Evolutionary conservation across 2,113 vertebrate species (phyloP), one percentile per base, ranked within the genome.

Genomic region (Hippocampus mohnikei): DNA sequence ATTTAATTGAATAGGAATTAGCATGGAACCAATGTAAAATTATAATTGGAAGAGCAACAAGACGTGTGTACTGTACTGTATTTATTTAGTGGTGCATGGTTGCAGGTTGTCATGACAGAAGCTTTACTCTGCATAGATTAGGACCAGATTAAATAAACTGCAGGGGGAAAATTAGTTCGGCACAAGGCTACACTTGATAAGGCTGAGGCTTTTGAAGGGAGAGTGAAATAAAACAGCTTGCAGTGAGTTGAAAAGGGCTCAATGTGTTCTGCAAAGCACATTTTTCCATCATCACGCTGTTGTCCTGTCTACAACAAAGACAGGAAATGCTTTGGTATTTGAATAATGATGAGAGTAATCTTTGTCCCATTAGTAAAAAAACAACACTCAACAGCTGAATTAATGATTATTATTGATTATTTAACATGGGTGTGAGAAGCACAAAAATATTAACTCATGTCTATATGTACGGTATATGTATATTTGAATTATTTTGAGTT

Each of bases 1-100:
- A 77, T 58, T 44, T 2, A 89, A 91, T 92, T 90, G 79, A 90
- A 66, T 37, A 82, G 83, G 80, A 91, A 90, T 92, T 89, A 92
- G 88, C 84, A 74, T 70, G 73, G 85, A 89, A 79, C 84, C 84
- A 72, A 79, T 86, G 82, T 80, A 81, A 66, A 62, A 76, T 77
- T 80, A 90, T 85, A 81, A 85, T 83, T 84, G 79, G 73, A 86
- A 84, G 84, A 85, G 87, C 87, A 87, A 88, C 86, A 84, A 77
- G 83, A 85, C 74, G 73, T 77, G 81, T 75, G 80, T 82, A 85
- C 66, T n/a, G n/a, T n/a, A n/a, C n/a, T n/a, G n/a, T n/a, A 64
- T 78, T 77, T 74, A 48, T 78, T 81, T 83, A 84, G 77, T 84
- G 67, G 73, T 69, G 71, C 78, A 74, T 46, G 81, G 78, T 29